Evolutionary conservation across 1,140 invertebrate genomes (phyloP).

Genomic region (Metaphire vulgaris): DNA sequence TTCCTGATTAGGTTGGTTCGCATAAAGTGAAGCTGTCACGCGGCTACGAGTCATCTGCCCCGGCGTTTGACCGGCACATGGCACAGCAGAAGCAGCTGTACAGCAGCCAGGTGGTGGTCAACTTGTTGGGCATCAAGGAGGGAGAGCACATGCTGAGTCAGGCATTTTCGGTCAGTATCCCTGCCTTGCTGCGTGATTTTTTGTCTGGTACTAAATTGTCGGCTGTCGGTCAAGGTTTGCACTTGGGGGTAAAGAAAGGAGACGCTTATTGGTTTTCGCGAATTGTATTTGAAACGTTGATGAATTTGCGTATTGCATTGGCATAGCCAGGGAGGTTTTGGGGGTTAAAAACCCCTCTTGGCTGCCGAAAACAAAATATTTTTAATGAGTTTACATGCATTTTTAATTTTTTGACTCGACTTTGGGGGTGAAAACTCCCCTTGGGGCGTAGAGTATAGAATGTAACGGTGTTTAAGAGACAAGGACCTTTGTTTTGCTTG

Average conservation of each 20-base stretch:
- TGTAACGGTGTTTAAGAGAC: no score
- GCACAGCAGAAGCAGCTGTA: constrained; percentile 78
- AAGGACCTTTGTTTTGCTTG: no score
- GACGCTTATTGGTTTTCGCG: background rate
- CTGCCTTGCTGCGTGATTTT: constrained; percentile 18
- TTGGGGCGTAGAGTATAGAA: background rate
- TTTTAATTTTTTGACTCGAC: no score
- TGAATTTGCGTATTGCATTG: background rate
- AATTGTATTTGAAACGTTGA: background rate
- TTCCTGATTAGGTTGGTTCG: constrained; percentile 70
- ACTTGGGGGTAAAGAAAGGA: background rate
- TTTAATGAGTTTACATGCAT: no score
- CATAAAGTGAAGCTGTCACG: constrained; percentile 96
- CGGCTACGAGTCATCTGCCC: constrained; percentile 81
- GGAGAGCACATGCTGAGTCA: constrained; percentile 92
- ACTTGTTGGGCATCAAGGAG: constrained; percentile 90
- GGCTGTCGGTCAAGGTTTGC: background rate
- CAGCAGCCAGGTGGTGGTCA: constrained; percentile 82
- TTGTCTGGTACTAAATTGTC: constrained; percentile 25
- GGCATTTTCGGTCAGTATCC: constrained; percentile 67
- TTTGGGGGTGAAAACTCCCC: no score
- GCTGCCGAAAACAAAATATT: no score
- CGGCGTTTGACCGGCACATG: constrained; percentile 88
- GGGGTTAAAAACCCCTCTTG: no score
- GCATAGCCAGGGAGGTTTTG: no score